These are phyloP conservation scores for Lochmaea crataegi DNA, from an alignment of 2,888 invertebrate genomes.

Conservation along the genomic window DNA sequence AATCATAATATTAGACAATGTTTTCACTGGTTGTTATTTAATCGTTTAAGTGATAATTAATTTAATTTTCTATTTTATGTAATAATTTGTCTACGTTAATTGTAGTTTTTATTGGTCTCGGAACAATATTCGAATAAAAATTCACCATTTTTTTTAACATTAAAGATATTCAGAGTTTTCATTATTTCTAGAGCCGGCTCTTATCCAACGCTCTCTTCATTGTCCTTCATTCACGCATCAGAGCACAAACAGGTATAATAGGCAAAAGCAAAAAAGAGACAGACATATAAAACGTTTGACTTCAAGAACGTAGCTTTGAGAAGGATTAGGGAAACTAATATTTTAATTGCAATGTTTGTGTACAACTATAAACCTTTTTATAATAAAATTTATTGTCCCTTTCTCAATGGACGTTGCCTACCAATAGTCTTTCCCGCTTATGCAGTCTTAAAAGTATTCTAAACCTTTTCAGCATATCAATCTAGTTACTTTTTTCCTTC, in stretches of 20 bases:
- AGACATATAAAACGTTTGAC: constrained; percentile 22
- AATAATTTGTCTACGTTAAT: not conserved
- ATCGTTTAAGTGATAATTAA: too few species aligned
- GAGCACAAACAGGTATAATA: constrained; percentile 39
- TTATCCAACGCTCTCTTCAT: constrained; percentile 35
- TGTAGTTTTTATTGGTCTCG: too few species aligned
- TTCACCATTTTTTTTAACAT: not conserved
- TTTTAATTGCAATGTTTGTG: too few species aligned
- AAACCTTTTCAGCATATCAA: too few species aligned
- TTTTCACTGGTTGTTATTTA: too few species aligned
- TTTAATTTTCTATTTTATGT: not conserved
- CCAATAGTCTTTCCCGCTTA: too few species aligned
- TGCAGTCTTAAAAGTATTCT: too few species aligned
- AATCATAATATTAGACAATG: too few species aligned
- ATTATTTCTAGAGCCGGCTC: not conserved
- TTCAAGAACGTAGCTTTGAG: constrained; percentile 1
- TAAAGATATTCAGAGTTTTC: not conserved
- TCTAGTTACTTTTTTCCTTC: too few species aligned
- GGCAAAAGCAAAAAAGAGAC: constrained; percentile 35
- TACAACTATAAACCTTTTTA: too few species aligned
- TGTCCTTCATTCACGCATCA: constrained; percentile 42
- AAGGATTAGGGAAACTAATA: not conserved
- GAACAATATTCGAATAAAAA: not conserved
- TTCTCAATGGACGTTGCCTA: too few species aligned
- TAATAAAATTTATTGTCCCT: too few species aligned